phyloP scores from a whole-genome alignment of 2,888 invertebrate species.

The Dryococelus australis region DNA sequence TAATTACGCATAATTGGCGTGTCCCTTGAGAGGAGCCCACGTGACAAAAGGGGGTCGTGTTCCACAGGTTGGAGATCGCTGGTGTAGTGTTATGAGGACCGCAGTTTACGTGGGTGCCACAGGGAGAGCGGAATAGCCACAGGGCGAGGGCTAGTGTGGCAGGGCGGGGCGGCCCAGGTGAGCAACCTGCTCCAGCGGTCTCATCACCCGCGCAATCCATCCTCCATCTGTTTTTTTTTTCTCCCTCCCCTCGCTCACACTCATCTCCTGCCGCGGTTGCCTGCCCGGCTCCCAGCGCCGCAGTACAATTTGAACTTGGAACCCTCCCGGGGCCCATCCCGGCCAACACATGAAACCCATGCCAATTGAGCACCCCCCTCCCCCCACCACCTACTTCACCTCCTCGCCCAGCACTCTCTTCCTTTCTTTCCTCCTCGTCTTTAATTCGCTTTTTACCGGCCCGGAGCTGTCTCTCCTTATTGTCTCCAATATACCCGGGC shows the following conservation, averaged over 20 bases:
- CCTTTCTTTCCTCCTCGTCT: conserved; percentile 36
- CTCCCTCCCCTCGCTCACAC: conserved; percentile 19
- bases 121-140: no score
- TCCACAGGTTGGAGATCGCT: no score
- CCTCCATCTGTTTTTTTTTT: conserved; percentile 37
- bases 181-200: conserved; percentile 23
- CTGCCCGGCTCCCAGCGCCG: conserved; percentile 45
- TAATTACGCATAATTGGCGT: no score
- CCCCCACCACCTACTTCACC: conserved; percentile 30
- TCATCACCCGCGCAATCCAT: conserved; percentile 37
- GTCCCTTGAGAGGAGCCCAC: no score
- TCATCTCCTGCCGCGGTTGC: conserved; percentile 30
- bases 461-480: conserved; percentile 27
- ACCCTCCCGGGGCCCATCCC: conserved; percentile 46
- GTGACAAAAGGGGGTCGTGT: no score
- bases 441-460: conserved; percentile 44
- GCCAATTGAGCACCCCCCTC: conserved; percentile 44
- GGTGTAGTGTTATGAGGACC: no score
- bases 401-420: conserved; percentile 18
- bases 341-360: conserved; percentile 47
- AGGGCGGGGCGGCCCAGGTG: neutral
- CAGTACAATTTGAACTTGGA: conserved; percentile 49
- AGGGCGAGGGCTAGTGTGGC: no score
- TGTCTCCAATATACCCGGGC: conserved; percentile 29
- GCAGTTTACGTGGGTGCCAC: no score